Conservation (phyloP, 1,140 invertebrate species). For the Brachionus rotundiformis region DNA sequence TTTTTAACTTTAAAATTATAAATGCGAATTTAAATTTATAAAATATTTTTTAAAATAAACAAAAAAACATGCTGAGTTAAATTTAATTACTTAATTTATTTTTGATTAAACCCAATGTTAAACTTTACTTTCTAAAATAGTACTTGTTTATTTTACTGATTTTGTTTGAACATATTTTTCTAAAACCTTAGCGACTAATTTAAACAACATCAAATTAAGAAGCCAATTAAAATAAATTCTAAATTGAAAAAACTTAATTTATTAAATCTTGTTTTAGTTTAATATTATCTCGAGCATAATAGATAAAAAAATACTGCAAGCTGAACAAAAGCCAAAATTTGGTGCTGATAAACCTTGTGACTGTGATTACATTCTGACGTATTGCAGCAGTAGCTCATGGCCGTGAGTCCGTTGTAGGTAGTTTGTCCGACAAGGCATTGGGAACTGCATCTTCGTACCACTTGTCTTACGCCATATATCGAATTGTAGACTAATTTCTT, state of each 20-base stretch:
- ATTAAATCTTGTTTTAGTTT: background rate
- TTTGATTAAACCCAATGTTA: too few relatives aligned
- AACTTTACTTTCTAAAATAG: too few relatives aligned
- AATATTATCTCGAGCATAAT: background rate
- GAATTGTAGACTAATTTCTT: slow-evolving; percentile 12
- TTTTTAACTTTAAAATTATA: too few relatives aligned
- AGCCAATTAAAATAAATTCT: background rate
- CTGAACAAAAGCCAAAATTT: background rate
- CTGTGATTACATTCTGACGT: background rate
- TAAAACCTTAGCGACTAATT: background rate
- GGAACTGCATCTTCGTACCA: background rate
- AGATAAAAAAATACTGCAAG: background rate
- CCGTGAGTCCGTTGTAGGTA: background rate
- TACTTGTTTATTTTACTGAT: too few relatives aligned
- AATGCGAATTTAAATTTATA: too few relatives aligned
- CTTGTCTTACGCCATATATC: background rate
- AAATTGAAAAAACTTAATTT: background rate
- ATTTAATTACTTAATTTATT: too few relatives aligned
- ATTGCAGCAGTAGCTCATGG: slow-evolving; percentile 13
- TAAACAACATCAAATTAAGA: background rate
- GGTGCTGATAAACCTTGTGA: too few relatives aligned
- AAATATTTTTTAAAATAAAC: too few relatives aligned
- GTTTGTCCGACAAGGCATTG: background rate
- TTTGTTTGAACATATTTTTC: too few relatives aligned
- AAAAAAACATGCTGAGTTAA: too few relatives aligned